A percentile compares a stretch with the other conserved stretches of the same genome.
phyloP scores from a whole-genome alignment of 2,797 vertebrate species.

The Parauchenoglanis punctatus region DNA sequence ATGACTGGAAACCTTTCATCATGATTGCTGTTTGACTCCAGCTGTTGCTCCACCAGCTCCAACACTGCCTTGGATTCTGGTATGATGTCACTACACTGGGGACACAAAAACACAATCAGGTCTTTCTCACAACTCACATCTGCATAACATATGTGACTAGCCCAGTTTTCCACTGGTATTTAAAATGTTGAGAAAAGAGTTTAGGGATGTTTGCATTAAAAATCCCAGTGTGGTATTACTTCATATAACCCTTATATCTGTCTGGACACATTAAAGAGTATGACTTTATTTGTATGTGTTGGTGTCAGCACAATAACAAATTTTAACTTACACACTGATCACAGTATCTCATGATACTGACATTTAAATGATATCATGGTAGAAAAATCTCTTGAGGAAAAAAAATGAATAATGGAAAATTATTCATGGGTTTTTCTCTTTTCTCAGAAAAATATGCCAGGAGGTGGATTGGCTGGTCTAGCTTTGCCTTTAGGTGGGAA shows the following conservation, averaged over 20 bases:
- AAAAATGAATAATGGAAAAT: not conserved
- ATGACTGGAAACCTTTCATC: slow-evolving; percentile 80
- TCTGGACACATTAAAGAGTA: not conserved
- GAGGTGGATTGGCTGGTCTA: not conserved
- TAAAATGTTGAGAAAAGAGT: not conserved
- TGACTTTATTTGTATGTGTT: not conserved
- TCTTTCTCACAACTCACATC: not conserved
- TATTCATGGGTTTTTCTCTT: too few species aligned
- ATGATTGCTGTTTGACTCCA: slow-evolving; percentile 62
- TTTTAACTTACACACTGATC: not conserved
- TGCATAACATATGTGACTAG: not conserved
- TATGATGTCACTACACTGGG: slow-evolving; percentile 69
- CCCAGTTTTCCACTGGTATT: not conserved
- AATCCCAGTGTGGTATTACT: not conserved
- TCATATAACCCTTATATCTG: not conserved
- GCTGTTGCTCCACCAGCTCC: slow-evolving; percentile 72
- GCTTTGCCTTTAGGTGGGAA: not conserved
- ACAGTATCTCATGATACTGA: not conserved
- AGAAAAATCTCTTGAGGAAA: not conserved
- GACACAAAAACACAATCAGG: not conserved
- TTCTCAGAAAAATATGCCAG: not conserved
- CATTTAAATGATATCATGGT: not conserved
- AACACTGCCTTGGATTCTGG: slow-evolving; percentile 82
- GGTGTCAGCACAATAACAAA: not conserved
- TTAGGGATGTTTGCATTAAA: not conserved